Conservation (phyloP, 1,140 invertebrate genomes). For the Rhyacophila brunnea region DNA sequence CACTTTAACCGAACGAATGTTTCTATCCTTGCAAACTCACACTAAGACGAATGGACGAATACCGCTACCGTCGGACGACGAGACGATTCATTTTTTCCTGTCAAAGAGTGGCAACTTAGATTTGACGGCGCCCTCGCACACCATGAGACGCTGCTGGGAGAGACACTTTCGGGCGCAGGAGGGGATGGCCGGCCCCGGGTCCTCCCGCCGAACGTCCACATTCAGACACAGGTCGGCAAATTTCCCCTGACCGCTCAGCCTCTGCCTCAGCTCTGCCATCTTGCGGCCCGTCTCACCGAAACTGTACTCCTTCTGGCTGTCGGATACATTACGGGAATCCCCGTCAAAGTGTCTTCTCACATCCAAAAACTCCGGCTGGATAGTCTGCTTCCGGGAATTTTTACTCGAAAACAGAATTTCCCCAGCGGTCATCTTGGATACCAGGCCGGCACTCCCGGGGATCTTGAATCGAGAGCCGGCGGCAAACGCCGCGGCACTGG, state of each 20-base stretch:
- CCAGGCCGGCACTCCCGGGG: conserved; percentile 2
- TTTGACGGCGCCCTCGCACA: conserved; percentile 79
- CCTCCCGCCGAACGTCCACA: conserved; percentile 19
- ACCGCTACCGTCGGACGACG: too few species aligned
- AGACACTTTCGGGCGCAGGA: conserved; percentile 38
- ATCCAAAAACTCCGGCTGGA: conserved; percentile 29
- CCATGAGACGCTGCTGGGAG: conserved; percentile 60
- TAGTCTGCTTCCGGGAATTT: conserved; percentile 10
- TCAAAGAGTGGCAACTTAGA: conserved; percentile 85
- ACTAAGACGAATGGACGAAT: too few species aligned
- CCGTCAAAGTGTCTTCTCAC: conserved; percentile 33
- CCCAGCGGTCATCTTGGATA: conserved; percentile 19
- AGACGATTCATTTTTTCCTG: conserved; percentile 58
- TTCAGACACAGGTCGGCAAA: conserved; percentile 23
- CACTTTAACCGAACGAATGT: too few species aligned
- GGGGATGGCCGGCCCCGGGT: conserved; percentile 12
- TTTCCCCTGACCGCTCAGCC: conserved; percentile 40
- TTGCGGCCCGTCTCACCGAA: conserved; percentile 30
- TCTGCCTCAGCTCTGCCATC: conserved; percentile 41
- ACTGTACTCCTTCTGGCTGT: conserved; percentile 35
- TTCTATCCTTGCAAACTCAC: too few species aligned
- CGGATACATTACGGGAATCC: conserved; percentile 30
- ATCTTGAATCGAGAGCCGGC: conserved; percentile 19
- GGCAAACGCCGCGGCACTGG: conserved; percentile 1
- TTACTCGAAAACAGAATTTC: conserved; percentile 21